Evolutionary conservation across 1,140 invertebrate species (phyloP).

Genomic region (Lepidurus packardi): DNA sequence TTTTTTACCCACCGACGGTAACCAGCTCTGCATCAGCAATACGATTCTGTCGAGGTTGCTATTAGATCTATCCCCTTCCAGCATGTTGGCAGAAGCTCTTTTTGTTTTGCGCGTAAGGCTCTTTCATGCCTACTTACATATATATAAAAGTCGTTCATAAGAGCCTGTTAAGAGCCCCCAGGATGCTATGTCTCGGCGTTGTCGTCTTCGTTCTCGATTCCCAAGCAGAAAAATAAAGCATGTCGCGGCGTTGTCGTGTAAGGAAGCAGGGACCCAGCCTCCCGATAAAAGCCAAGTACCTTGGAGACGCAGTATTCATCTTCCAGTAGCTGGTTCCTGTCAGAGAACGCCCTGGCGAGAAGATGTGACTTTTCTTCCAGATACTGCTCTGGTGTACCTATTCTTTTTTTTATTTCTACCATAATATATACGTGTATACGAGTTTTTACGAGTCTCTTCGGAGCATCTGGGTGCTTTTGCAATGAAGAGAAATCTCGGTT

Average conservation of each 20-base stretch:
- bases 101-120: background rate
- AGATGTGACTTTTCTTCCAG: slow-evolving; percentile 12
- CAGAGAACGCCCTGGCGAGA: slow-evolving; percentile 15
- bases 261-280: background rate
- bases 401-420: background rate
- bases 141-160: slow-evolving; percentile 2
- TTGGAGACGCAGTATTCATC: slow-evolving; percentile 14
- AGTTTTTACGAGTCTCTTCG: background rate
- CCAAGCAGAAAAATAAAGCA: background rate
- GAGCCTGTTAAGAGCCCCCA: slow-evolving; percentile 1
- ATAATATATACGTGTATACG: slow-evolving; percentile 1
- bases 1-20: background rate
- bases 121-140: background rate
- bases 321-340: slow-evolving; percentile 21
- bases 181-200: background rate
- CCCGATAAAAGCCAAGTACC: slow-evolving; percentile 12
- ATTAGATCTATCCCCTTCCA: background rate
- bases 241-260: slow-evolving; percentile 14
- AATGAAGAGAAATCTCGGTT: slow-evolving; percentile 4
- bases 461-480: background rate
- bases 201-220: slow-evolving; percentile 7
- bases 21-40: slow-evolving; percentile 1
- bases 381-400: background rate
- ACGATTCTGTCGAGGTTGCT: background rate
- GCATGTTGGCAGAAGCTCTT: background rate